Base-by-base conservation (phyloP, 2,888 invertebrate genomes). In the Trilocha varians region DNA sequence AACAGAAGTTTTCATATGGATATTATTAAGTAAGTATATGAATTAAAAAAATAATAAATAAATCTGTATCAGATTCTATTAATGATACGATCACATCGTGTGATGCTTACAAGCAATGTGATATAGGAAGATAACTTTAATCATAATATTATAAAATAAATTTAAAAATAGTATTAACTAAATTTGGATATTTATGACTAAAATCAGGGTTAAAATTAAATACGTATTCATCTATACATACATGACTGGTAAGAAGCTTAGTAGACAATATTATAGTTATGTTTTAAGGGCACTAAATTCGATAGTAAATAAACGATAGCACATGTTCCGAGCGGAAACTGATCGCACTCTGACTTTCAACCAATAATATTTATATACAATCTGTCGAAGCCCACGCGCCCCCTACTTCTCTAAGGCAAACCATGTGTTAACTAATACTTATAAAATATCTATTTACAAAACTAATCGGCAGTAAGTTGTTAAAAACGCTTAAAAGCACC, bases 151-250 rank as follows among this genome's bases (percentile, higher is more conserved):
- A 69, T 68, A 68, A 71, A 68, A 66, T 63, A 67, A 60, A 65
- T 63, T 70, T 67, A 72, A 72, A 72, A 74, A 77, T 73, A 80
- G 67, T 69, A 78, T 79, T 77, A 80, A 80, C 84, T 84, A 85
- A 84, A 84, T 85, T 85, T 84, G 84, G 84, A 82, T 85, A 78
- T 78, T 84, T 78, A 84, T 85, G 84, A 85, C 84, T 85, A 84
- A 78, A 78, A 78, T 77, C 75, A 74, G 78, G 72, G 70, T 80
- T 80, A 82, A 82, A 78, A 82, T 79, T 83, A 80, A 75, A 75
- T 75, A 73, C 72, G 72, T 68, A 70, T 78, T 79, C 71, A 69
- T 74, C 78, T 84, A 83, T 82, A 79, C 78, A 84, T 75, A 80
- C 68, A 79, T 82, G 85, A 85, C 84, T 85, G 84, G 79, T 84